Percentiles rank a stretch among this genome's conserved stretches.
These are phyloP conservation scores for Eudyptes chrysolophus DNA, from an alignment of 2,113 vertebrate species.

Conservation along the genomic window DNA sequence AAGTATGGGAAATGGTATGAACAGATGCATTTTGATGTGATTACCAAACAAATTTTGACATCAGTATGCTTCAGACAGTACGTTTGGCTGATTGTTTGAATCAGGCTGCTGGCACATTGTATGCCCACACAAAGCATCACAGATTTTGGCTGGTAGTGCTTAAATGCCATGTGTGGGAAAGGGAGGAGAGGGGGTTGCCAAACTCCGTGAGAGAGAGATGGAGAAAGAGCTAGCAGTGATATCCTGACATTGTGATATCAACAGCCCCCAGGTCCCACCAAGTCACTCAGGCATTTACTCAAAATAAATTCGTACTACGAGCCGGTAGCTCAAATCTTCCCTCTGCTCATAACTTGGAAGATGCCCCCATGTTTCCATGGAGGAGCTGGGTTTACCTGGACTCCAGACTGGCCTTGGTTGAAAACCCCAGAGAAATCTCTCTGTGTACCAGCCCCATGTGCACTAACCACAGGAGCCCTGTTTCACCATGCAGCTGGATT, in stretches of 20 bases:
- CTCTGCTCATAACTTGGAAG: background rate
- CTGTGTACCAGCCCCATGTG: fast-evolving
- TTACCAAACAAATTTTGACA: background rate
- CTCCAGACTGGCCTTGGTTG: background rate
- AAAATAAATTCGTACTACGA: background rate
- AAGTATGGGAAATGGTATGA: background rate
- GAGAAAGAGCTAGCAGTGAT: background rate
- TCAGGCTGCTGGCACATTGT: background rate
- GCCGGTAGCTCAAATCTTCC: background rate
- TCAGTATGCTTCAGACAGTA: background rate
- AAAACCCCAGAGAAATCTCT: background rate
- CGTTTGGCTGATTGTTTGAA: background rate
- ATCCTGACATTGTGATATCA: background rate
- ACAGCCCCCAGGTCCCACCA: background rate
- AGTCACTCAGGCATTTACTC: background rate
- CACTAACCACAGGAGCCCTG: fast-evolving
- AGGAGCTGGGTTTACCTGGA: background rate
- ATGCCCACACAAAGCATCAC: background rate
- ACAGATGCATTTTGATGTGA: background rate
- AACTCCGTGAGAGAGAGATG: background rate
- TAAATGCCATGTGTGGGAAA: background rate
- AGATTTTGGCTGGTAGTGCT: background rate
- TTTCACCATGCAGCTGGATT: background rate
- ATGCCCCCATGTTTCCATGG: background rate
- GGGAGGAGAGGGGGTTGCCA: background rate